Evolutionary conservation across 2,113 vertebrate species (phyloP).

Genomic region (Agelaius tricolor): DNA sequence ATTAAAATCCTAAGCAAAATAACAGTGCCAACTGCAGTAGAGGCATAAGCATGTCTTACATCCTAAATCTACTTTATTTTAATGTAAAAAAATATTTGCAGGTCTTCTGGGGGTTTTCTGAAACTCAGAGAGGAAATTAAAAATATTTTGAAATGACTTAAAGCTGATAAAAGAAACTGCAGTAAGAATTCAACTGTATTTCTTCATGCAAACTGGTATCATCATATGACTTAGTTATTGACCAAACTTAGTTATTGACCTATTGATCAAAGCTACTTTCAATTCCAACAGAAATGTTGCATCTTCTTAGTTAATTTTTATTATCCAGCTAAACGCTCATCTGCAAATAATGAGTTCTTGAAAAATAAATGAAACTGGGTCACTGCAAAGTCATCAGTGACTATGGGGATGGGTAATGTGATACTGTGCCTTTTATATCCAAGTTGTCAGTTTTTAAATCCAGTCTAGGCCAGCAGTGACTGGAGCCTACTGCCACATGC

Average conservation of each 20-base stretch:
- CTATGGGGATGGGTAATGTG: not conserved
- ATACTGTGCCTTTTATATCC: not conserved
- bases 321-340: not conserved
- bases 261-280: not conserved
- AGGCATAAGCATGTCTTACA: not conserved
- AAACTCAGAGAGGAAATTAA: not conserved
- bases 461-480: not conserved
- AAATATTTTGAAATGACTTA: not conserved
- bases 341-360: constrained; percentile 7
- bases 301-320: not conserved
- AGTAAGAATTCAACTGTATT: not conserved
- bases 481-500: not conserved
- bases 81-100: not conserved
- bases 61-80: not conserved
- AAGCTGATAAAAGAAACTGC: not conserved
- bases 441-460: not conserved
- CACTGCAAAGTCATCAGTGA: not conserved
- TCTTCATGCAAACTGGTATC: not conserved
- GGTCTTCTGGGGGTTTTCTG: not conserved
- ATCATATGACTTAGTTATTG: not conserved
- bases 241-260: not conserved
- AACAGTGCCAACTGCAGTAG: not conserved
- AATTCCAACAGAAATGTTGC: not conserved
- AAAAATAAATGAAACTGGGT: constrained; percentile 24
- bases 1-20: not conserved